Conservation (phyloP, 2,113 vertebrate genomes). For the Psephotus haematonotus region DNA sequence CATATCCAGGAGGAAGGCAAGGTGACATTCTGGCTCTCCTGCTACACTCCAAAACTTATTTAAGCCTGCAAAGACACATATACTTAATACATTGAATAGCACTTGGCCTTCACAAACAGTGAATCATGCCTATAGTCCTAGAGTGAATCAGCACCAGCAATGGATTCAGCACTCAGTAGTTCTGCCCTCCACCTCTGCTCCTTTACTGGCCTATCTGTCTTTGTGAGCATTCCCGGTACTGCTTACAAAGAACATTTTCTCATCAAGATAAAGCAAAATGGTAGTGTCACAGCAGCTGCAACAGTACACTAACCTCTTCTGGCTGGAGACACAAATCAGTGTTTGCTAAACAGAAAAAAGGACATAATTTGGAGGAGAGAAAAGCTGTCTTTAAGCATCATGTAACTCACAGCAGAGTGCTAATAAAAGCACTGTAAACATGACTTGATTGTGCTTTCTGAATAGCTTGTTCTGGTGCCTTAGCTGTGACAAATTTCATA, state of each 20-base stretch:
- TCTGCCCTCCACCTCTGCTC: background rate
- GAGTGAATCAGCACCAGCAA: background rate
- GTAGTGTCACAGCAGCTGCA: background rate
- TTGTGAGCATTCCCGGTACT: background rate
- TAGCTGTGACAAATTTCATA: background rate
- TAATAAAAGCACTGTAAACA: conserved; percentile 35
- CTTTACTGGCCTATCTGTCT: background rate
- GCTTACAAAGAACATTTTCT: background rate
- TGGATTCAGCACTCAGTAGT: background rate
- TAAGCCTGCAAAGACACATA: background rate
- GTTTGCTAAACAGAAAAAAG: conserved; percentile 24
- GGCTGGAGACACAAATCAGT: conserved; percentile 3
- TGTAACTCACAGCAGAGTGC: background rate
- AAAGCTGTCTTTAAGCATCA: conserved; percentile 4
- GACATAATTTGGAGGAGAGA: background rate
- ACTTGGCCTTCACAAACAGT: background rate
- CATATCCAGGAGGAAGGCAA: background rate
- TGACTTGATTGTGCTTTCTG: background rate
- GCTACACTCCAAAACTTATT: background rate
- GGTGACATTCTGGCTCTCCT: background rate
- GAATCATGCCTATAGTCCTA: background rate
- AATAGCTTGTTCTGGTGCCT: background rate
- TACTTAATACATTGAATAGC: background rate
- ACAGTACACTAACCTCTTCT: background rate
- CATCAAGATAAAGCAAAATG: conserved; percentile 25